Percentiles rank a stretch among this genome's conserved stretches.
Conservation (phyloP, 1,140 invertebrate genomes). For the Drosophila navojoa region DNA sequence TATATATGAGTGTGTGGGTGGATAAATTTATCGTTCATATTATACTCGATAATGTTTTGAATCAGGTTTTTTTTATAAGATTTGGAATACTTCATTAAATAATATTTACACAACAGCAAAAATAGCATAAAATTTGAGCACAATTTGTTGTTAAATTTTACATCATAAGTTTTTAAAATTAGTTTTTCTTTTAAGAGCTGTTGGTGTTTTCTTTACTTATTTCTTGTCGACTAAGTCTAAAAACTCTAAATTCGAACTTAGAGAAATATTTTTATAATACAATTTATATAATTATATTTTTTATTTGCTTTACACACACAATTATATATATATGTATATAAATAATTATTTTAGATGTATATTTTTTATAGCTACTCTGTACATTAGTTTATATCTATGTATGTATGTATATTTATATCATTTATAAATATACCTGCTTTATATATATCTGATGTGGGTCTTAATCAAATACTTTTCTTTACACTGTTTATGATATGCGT, state of each 20-base stretch:
- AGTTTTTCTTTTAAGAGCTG: slow-evolving; percentile 45
- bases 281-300: slow-evolving; percentile 73
- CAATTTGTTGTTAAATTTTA: slow-evolving; percentile 25
- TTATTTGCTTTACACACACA: slow-evolving; percentile 39
- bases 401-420: slow-evolving; percentile 25
- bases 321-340: slow-evolving; percentile 45
- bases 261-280: slow-evolving; percentile 51
- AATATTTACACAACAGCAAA: slow-evolving; percentile 72
- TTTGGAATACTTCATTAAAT: slow-evolving; percentile 35
- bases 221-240: slow-evolving; percentile 60
- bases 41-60: slow-evolving; percentile 60
- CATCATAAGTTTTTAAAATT: slow-evolving; percentile 20
- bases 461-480: slow-evolving; percentile 20
- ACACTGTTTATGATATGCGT: slow-evolving; percentile 69
- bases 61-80: slow-evolving; percentile 40
- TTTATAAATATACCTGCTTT: slow-evolving; percentile 28
- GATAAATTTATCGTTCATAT: slow-evolving; percentile 6
- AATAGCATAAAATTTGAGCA: slow-evolving; percentile 63
- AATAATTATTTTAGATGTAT: slow-evolving; percentile 76
- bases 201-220: slow-evolving; percentile 26
- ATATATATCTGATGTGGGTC: slow-evolving; percentile 36
- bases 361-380: slow-evolving; percentile 71
- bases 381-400: slow-evolving; percentile 37
- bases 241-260: slow-evolving; percentile 70
- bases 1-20: slow-evolving; percentile 33